Conservation (phyloP, 1,140 invertebrate species). For the Pseudomyrmex dendroicus region DNA sequence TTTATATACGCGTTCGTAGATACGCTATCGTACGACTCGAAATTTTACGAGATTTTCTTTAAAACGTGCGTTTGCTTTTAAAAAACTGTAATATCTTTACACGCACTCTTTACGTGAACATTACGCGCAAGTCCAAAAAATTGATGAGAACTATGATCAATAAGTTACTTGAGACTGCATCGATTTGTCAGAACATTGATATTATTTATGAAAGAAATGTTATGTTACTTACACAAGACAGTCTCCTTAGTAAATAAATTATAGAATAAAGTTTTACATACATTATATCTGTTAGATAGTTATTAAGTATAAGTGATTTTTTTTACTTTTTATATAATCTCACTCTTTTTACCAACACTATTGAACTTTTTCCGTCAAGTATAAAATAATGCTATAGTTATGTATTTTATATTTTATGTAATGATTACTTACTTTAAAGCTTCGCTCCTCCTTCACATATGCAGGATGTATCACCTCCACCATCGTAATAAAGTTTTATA, state of each 20-base stretch:
- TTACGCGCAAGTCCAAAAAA: background rate
- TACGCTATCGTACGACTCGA: background rate
- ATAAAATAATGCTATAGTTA: background rate
- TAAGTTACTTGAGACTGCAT: no score
- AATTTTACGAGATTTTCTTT: background rate
- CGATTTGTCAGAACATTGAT: no score
- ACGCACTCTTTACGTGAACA: background rate
- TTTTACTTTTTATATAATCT: no score
- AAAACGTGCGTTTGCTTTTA: background rate
- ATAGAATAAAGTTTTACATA: no score
- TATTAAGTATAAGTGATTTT: no score
- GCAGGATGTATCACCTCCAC: slow-evolving; percentile 61
- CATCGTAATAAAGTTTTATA: slow-evolving; percentile 47
- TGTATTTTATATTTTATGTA: background rate
- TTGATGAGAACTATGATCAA: no score
- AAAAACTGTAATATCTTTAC: background rate
- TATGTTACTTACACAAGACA: no score
- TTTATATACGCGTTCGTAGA: background rate
- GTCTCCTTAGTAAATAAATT: no score
- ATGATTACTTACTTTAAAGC: slow-evolving; percentile 65
- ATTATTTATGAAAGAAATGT: no score
- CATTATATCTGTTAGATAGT: no score
- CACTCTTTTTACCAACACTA: background rate
- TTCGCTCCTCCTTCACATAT: slow-evolving; percentile 40
- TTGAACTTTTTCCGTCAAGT: background rate